Base-by-base conservation (phyloP, 2,113 vertebrate species). In the Gambusia holbrooki region DNA sequence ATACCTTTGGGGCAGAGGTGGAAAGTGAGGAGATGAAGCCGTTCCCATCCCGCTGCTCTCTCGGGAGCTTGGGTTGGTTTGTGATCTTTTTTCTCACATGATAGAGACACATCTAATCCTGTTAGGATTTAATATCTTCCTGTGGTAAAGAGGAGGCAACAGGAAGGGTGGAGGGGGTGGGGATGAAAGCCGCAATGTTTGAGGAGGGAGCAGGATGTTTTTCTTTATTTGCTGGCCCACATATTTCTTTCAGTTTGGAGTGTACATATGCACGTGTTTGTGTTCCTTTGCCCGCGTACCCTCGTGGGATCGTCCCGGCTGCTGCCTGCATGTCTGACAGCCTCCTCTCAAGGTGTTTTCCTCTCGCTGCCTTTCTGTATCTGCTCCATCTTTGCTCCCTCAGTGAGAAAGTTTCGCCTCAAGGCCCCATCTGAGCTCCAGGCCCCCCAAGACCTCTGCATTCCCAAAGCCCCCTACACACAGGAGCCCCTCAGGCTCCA, bases 361-460 rank as follows among this genome's bases (percentile, higher is more conserved):
- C 86, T 70, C 70, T 80, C 15, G 30, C 83, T 84, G 85, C 84
- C 90, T 92, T 81, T 89, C 73, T 88, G 40, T 84, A 79, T 86
- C 66, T 76, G 82, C 80, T 83, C 82, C 85, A 80, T 88, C 84
- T 89, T 85, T 90, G 86, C 83, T 92, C 88, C 83, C 88, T 81
- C 81, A 86, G 89, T 90, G 90, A 88, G 85, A 89, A 90, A 90
- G 81, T 89, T 91, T 71, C 85, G 86, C 90, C 87, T 87, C 85
- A 54, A 89, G 90, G 88, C 89, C 86, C 93, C 93, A 94, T 94
- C 93, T 94, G 93, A 94, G 90, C 90, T 93, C 86, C 86, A 91
- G 83, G 89, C 84, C 92, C 91, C 92, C 90, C 87, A 88, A 92
- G 90, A 91, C 87, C 80, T 84, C 73, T 74, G 69, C 90, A 88